These are phyloP conservation scores for Argyrosomus japonicus DNA, from an alignment of 2,113 vertebrate genomes.

Conservation along the genomic window DNA sequence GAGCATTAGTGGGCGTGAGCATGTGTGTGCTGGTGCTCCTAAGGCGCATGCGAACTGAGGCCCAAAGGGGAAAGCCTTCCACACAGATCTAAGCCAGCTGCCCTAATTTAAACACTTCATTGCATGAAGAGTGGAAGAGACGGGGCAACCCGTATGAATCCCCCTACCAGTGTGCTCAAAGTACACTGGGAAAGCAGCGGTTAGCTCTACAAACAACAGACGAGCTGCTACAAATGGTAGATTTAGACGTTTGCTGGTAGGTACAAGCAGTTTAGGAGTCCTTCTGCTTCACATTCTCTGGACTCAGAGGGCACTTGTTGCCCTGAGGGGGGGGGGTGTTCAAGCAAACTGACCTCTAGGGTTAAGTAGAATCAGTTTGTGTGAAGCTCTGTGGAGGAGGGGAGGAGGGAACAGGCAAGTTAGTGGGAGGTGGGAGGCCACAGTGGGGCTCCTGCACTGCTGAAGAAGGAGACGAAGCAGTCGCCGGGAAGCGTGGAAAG, in stretches of 20 bases:
- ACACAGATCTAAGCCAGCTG: slow-evolving; percentile 81
- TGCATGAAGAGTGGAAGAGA: slow-evolving; percentile 52
- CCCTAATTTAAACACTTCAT: slow-evolving; percentile 74
- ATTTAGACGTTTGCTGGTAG: slow-evolving; percentile 1
- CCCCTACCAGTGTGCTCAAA: slow-evolving; percentile 40
- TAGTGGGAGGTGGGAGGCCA: slow-evolving; percentile 75
- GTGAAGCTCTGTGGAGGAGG: slow-evolving; percentile 65
- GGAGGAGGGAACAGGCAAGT: slow-evolving; percentile 60
- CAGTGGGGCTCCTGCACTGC: slow-evolving; percentile 57
- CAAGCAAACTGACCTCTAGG: slow-evolving; percentile 70
- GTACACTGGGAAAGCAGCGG: slow-evolving; percentile 35
- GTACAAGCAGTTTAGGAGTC: slow-evolving; percentile 10
- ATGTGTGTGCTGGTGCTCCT: slow-evolving; percentile 55
- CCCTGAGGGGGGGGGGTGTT: slow-evolving; percentile 39
- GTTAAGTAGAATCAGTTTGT: slow-evolving; percentile 69
- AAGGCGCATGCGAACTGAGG: slow-evolving; percentile 82
- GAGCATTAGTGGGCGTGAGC: slow-evolving; percentile 70
- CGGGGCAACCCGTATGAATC: slow-evolving; percentile 40
- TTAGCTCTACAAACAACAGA: slow-evolving; percentile 39
- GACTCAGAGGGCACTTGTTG: slow-evolving; percentile 61
- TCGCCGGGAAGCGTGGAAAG: slow-evolving; percentile 48
- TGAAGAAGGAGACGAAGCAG: slow-evolving; percentile 59
- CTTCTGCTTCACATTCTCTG: slow-evolving; percentile 23
- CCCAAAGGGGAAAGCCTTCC: slow-evolving; percentile 78
- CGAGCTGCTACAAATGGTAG: slow-evolving; percentile 3